These are phyloP conservation scores for Nematolebias whitei DNA, from an alignment of 2,113 vertebrate genomes.

Conservation along the genomic window DNA sequence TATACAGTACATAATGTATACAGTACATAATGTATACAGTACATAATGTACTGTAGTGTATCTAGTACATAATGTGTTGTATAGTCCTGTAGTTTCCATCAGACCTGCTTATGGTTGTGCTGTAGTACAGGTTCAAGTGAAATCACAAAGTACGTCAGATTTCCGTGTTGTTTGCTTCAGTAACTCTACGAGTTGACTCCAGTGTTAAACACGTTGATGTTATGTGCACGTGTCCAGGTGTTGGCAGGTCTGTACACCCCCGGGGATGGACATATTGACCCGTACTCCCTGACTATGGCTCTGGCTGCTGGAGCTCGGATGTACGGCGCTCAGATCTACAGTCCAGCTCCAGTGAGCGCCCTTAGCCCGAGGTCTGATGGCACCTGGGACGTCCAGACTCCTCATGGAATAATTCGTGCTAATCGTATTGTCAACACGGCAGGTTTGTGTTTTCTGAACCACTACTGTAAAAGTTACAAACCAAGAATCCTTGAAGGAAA, in stretches of 20 bases:
- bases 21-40: no score
- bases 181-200: no score
- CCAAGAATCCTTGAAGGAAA: no score
- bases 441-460: conserved; percentile 74
- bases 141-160: no score
- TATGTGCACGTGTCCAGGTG: conserved; percentile 76
- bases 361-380: conserved; percentile 84
- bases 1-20: no score
- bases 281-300: conserved; percentile 97
- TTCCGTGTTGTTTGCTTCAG: no score
- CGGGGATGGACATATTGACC: conserved; percentile 97
- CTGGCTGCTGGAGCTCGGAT: conserved; percentile 95
- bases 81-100: no score
- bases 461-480: no score
- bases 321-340: conserved; percentile 93
- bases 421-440: conserved; percentile 91
- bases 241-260: conserved; percentile 94
- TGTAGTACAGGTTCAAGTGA: no score
- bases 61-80: no score
- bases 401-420: conserved; percentile 86
- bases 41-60: no score
- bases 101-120: no score
- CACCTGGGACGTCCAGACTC: conserved; percentile 92
- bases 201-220: not conserved
- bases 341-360: conserved; percentile 85